Evolutionary conservation across 2,888 invertebrate species (phyloP).

Genomic region (Catotricha subobsoleta): DNA sequence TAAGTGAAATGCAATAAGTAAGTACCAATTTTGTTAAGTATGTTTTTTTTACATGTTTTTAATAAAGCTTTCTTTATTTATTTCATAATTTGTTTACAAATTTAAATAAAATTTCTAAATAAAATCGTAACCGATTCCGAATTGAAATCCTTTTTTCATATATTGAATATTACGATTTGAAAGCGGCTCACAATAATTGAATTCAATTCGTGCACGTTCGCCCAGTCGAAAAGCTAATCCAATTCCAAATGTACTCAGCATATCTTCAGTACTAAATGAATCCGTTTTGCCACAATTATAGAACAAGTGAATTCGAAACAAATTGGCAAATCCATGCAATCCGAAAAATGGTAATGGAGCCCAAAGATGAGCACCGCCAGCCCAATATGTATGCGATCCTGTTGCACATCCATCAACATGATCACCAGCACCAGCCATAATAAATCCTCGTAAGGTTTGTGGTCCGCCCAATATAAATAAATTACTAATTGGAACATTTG

Average conservation of each 20-base stretch:
- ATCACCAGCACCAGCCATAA: slow-evolving; percentile 71
- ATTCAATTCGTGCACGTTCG: slow-evolving; percentile 74
- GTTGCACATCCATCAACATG: slow-evolving; percentile 56
- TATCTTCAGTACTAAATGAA: slow-evolving; percentile 21
- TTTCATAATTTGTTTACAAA: too few relatives aligned
- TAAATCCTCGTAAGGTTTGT: slow-evolving; percentile 71
- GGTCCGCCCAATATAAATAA: slow-evolving; percentile 56
- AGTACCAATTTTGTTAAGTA: too few relatives aligned
- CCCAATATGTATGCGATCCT: slow-evolving; percentile 70
- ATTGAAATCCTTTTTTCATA: slow-evolving; percentile 52
- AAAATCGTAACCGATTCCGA: slow-evolving; percentile 70
- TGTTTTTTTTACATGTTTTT: too few relatives aligned
- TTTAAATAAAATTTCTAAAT: too few relatives aligned
- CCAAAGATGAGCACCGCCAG: slow-evolving; percentile 70
- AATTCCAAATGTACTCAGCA: slow-evolving; percentile 42
- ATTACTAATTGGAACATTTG: slow-evolving; percentile 22
- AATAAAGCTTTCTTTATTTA: too few relatives aligned
- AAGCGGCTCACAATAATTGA: slow-evolving; percentile 82
- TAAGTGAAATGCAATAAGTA: too few relatives aligned
- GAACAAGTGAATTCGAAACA: slow-evolving; percentile 79
- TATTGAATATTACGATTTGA: slow-evolving; percentile 41
- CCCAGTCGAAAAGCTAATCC: slow-evolving; percentile 73
- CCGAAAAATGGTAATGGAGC: slow-evolving; percentile 70
- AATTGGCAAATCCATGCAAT: slow-evolving; percentile 61
- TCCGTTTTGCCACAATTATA: slow-evolving; percentile 73